These are phyloP conservation scores for Megalonaias nervosa DNA, from an alignment of 1,140 invertebrate species.

Conservation along the genomic window DNA sequence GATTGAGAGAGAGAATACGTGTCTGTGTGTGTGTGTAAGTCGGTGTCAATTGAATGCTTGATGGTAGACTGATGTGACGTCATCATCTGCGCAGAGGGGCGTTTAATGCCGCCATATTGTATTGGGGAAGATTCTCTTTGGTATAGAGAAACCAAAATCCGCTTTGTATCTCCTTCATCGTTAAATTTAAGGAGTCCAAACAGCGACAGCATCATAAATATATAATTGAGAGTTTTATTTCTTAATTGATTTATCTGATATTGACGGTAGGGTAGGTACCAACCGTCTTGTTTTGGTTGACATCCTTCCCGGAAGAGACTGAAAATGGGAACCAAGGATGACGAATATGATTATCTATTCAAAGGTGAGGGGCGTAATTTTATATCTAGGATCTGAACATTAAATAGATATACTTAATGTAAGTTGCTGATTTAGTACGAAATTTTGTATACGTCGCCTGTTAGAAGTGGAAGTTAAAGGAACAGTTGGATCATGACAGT, in stretches of 20 bases:
- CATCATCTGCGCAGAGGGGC: slow-evolving; percentile 25
- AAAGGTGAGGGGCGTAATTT: slow-evolving; percentile 86
- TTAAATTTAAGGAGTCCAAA: background rate
- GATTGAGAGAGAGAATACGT: too few relatives aligned
- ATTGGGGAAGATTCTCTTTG: slow-evolving; percentile 4
- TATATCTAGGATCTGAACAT: too few relatives aligned
- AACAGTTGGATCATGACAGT: too few relatives aligned
- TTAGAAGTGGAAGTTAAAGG: too few relatives aligned
- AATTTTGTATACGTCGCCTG: too few relatives aligned
- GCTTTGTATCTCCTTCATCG: slow-evolving; percentile 14
- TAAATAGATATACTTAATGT: too few relatives aligned
- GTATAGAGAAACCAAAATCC: slow-evolving; percentile 3
- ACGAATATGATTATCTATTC: slow-evolving; percentile 99
- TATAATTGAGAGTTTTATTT: background rate
- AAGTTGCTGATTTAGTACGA: too few relatives aligned
- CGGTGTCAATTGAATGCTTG: background rate
- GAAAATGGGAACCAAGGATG: slow-evolving; percentile 84
- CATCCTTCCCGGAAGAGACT: slow-evolving; percentile 52
- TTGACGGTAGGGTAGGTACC: background rate
- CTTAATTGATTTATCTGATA: background rate
- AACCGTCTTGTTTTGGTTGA: slow-evolving; percentile 23
- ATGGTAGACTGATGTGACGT: slow-evolving; percentile 12
- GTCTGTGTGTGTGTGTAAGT: too few relatives aligned
- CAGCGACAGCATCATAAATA: background rate
- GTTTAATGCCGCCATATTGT: slow-evolving; percentile 36